Evolutionary conservation across 2,888 invertebrate species (phyloP).

Genomic region (Mimachlamys varia): DNA sequence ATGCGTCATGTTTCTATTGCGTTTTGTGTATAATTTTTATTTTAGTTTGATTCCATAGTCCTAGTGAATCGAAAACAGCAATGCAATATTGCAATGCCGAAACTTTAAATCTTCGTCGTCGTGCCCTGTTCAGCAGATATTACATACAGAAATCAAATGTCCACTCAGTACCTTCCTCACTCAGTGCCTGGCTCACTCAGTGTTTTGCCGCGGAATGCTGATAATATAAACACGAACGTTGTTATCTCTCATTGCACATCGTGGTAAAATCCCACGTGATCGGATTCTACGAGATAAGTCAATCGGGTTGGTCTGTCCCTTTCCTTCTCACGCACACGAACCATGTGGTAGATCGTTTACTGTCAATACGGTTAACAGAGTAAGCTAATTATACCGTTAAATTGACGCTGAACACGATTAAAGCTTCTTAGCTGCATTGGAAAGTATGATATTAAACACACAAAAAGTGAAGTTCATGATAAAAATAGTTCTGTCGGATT

Average conservation of each 20-base stretch:
- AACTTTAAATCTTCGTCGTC: neutral
- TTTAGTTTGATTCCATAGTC: neutral
- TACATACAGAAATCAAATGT: neutral
- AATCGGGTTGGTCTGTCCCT: neutral
- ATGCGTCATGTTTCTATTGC: neutral
- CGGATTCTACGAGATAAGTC: neutral
- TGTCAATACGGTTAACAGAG: neutral
- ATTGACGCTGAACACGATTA: too few species aligned
- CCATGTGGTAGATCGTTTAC: neutral
- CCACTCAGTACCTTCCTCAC: neutral
- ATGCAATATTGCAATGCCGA: neutral
- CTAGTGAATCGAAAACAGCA: too few species aligned
- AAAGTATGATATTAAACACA: too few species aligned
- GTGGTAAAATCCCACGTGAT: neutral
- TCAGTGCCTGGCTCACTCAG: neutral
- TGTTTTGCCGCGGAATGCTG: neutral
- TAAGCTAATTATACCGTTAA: neutral
- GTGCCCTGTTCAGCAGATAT: neutral
- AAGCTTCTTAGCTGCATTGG: too few species aligned
- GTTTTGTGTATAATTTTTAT: neutral
- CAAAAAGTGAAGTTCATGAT: too few species aligned
- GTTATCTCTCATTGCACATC: neutral
- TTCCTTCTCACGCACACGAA: neutral
- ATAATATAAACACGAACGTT: neutral
- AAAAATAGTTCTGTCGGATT: too few species aligned